A percentile compares a stretch with the other conserved stretches of the same genome.
Conservation (phyloP, 2,113 vertebrate genomes). For the Chaetodon auriga region DNA sequence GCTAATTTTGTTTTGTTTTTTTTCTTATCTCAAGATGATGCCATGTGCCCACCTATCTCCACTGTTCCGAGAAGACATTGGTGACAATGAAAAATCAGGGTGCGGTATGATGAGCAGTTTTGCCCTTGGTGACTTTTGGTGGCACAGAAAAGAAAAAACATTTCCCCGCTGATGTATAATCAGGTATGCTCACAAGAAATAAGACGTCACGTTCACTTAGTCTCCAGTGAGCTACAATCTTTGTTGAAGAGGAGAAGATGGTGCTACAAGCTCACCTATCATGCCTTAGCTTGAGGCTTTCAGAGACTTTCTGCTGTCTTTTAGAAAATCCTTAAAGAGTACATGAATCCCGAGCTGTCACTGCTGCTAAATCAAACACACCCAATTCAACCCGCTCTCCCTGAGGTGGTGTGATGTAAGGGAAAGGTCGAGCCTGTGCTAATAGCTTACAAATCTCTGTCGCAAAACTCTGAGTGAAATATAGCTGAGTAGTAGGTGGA, state of each 20-base stretch:
- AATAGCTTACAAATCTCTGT: constrained; percentile 68
- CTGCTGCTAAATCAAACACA: constrained; percentile 35
- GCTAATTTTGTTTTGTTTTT: constrained; percentile 69
- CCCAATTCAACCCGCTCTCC: constrained; percentile 23
- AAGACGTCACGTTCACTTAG: constrained; percentile 26
- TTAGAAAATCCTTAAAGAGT: constrained; percentile 54
- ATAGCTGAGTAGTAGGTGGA: constrained; percentile 4
- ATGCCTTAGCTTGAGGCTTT: constrained; percentile 42
- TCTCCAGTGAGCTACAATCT: constrained; percentile 26
- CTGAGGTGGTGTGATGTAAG: constrained; percentile 47
- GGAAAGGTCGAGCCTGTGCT: constrained; percentile 74
- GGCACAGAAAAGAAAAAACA: not conserved
- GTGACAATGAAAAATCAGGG: constrained; percentile 33
- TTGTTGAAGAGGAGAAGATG: constrained; percentile 23
- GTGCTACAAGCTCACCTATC: constrained; percentile 38
- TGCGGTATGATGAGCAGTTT: constrained; percentile 15
- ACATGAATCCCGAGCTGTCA: constrained; percentile 59
- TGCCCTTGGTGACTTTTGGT: constrained; percentile 22
- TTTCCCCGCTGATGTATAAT: constrained; percentile 7
- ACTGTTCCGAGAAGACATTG: not conserved
- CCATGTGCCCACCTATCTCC: constrained; percentile 25
- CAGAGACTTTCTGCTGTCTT: constrained; percentile 44
- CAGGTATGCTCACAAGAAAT: constrained; percentile 40
- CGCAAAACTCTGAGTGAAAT: constrained; percentile 38
- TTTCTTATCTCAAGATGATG: constrained; percentile 47